phyloP scores from a whole-genome alignment of 2,113 vertebrate genomes.

The Salvator merianae region DNA sequence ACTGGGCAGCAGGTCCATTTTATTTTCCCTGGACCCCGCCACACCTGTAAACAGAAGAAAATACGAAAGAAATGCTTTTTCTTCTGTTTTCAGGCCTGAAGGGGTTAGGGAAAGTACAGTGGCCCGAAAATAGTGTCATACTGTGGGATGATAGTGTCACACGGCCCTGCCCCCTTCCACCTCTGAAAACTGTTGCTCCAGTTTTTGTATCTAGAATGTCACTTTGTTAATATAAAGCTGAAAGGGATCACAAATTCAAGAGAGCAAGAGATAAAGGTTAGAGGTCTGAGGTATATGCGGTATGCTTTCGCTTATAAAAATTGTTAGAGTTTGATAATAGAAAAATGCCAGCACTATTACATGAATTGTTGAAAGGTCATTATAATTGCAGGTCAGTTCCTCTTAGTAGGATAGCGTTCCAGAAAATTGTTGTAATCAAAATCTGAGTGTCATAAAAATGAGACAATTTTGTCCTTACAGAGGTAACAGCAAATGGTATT shows the following conservation, averaged over 20 bases:
- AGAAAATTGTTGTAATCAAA: background rate
- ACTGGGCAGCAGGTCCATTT: too few relatives aligned
- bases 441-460: background rate
- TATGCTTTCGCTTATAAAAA: background rate
- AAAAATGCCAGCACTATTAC: background rate
- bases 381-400: background rate
- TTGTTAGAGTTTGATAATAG: background rate
- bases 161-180: too few relatives aligned
- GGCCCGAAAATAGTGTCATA: too few relatives aligned
- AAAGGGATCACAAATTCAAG: background rate
- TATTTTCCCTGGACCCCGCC: too few relatives aligned
- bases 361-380: background rate
- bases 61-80: too few relatives aligned
- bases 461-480: background rate
- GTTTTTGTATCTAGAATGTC: background rate
- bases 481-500: slow-evolving; percentile 13
- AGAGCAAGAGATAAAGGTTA: background rate
- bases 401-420: background rate
- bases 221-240: background rate
- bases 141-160: too few relatives aligned
- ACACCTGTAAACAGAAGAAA: too few relatives aligned
- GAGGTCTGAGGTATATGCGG: background rate
- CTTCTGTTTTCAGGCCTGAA: too few relatives aligned
- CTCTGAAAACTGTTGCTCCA: background rate
- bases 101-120: too few relatives aligned